A percentile compares a stretch with the other conserved stretches of the same genome.
phyloP scores from a whole-genome alignment of 2,888 invertebrate genomes.

The Pterostichus niger region DNA sequence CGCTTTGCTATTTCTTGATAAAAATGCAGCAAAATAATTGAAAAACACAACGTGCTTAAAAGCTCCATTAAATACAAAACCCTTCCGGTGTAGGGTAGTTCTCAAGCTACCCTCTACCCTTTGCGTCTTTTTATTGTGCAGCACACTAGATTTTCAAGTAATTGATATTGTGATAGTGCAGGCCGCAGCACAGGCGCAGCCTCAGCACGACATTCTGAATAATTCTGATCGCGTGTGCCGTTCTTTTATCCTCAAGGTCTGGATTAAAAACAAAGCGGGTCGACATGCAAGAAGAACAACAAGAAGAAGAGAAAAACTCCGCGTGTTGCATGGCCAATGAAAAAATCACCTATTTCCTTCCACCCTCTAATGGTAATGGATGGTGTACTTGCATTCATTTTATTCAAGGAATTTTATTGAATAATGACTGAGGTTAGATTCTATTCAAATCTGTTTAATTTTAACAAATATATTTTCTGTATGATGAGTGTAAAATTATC shows the following conservation, averaged over 20 bases:
- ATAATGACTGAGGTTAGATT: not conserved
- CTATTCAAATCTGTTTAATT: no score
- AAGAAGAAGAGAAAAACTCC: not conserved
- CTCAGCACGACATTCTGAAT: conserved; percentile 47
- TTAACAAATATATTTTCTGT: no score
- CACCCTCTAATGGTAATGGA: conserved; percentile 31
- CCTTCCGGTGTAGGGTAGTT: conserved; percentile 21
- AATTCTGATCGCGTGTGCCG: conserved; percentile 57
- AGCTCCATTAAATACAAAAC: conserved; percentile 26
- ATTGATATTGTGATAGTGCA: conserved; percentile 58
- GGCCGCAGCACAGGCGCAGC: not conserved
- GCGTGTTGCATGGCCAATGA: conserved; percentile 9
- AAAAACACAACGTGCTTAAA: conserved; percentile 17
- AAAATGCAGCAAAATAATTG: conserved; percentile 17
- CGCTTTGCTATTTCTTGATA: not conserved
- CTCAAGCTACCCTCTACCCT: not conserved
- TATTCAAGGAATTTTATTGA: conserved; percentile 16
- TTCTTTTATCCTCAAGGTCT: conserved; percentile 56
- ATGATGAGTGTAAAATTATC: no score
- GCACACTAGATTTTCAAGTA: conserved; percentile 49
- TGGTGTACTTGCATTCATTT: not conserved
- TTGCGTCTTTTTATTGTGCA: no score
- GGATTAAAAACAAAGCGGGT: conserved; percentile 43
- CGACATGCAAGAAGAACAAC: conserved; percentile 8
- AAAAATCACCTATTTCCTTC: conserved; percentile 44